Percentiles rank a stretch among this genome's conserved stretches.
Conservation (phyloP, 53 echinoderm and acorn worm species). For the Luidia sarsii region DNA sequence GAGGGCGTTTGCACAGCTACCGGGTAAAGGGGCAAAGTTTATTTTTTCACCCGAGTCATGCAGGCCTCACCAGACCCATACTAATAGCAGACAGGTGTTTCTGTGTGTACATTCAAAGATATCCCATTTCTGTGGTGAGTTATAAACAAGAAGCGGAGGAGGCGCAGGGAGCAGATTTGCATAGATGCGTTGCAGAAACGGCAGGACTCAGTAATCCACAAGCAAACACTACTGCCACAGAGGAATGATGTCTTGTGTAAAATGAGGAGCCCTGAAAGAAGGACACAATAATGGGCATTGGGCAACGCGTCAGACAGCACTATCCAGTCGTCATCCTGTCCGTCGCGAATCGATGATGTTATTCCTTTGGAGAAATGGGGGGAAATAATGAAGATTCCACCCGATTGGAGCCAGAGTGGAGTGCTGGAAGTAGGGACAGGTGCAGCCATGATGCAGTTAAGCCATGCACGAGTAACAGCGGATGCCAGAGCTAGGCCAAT, state of each 20-base stretch:
- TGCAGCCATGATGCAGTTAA: conserved; percentile 33
- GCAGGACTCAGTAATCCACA: conserved; percentile 35
- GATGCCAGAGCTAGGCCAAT: conserved; percentile 27
- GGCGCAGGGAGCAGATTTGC: no score
- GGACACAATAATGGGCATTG: no score
- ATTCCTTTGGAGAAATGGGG: conserved; percentile 59
- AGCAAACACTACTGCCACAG: conserved; percentile 30
- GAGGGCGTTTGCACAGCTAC: no score
- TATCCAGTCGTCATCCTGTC: conserved; percentile 28
- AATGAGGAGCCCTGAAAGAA: no score
- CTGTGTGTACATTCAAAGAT: conserved; percentile 2
- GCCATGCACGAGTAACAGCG: conserved; percentile 31
- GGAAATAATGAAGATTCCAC: conserved; percentile 53
- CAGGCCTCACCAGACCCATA: conserved; percentile 10
- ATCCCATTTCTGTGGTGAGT: conserved; percentile 40
- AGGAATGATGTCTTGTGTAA: no score
- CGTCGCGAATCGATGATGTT: conserved; percentile 42
- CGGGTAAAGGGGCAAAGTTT: conserved; percentile 42
- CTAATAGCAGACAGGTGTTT: conserved; percentile 46
- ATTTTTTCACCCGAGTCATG: no score
- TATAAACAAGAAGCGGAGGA: no score
- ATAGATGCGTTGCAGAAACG: no score
- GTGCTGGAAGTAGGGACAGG: conserved; percentile 41
- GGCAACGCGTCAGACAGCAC: no score
- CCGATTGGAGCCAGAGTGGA: conserved; percentile 3